Evolutionary conservation across 1,140 invertebrate genomes (phyloP), one percentile per base, ranked within the genome.

Genomic region (Rhagoletis zephyria): DNA sequence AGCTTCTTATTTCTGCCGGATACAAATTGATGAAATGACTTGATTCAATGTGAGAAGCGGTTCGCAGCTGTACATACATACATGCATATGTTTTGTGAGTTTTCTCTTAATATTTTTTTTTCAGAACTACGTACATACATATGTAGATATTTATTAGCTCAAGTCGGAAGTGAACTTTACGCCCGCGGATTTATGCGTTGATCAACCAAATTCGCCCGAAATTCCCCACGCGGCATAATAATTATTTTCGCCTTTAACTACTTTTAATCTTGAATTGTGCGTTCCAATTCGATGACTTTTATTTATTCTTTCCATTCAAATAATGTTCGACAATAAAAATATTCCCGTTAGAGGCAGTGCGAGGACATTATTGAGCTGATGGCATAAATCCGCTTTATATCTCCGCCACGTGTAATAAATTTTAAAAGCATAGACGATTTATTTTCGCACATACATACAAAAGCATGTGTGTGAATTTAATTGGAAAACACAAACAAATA

Each of bases 141-240:
- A 30, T 81, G 51, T 16, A 30, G 48, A 7, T 30, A 19, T 42
- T 56, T 7, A 81, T 30, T 81, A 10, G 12, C 74, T 56, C n/a
- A 81, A 5, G 16, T 5, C 48, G 19, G 74, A 19, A 30, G 74
- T 56, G 30, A 81, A 14, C 56, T 81, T 81, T 1, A 48, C 48
- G 30, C 30, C 30, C 30, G 30, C 56, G 51, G 48, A 81, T 81
- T 81, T 81, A 81, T 81, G 74, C 48, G 74, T 51, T 19, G n/a
- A 19, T 81, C 19, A 51, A 56, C 74, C 10, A 14, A 51, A 59
- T 48, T 48, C 30, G 9, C 74, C 48, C 74, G 56, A 45, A 81
- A 48, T n/a, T 81, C 45, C 4, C 70, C 9, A 0, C 3, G 6
- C 48, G 74, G 6, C 4, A 81, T 81, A 59, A 30, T 30, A 81